These are phyloP conservation scores for Pelosia muscerda DNA, from an alignment of 2,888 invertebrate species.

Conservation along the genomic window DNA sequence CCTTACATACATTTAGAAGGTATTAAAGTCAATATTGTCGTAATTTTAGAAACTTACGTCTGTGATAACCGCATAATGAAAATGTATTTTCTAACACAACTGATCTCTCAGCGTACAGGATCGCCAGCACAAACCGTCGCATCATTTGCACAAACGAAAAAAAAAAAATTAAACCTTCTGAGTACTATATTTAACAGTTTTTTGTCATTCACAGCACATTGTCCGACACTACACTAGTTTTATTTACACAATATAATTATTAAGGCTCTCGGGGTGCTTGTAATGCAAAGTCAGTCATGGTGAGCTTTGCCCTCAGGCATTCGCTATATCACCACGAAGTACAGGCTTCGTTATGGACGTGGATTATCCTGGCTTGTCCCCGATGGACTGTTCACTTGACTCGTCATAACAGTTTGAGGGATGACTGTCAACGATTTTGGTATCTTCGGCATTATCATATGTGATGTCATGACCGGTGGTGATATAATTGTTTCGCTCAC, in stretches of 20 bases:
- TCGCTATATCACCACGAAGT: slow-evolving; percentile 71
- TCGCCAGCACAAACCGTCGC: slow-evolving; percentile 55
- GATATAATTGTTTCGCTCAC: slow-evolving; percentile 68
- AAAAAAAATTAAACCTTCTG: slow-evolving; percentile 59
- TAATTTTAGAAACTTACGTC: slow-evolving; percentile 11
- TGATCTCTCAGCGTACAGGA: slow-evolving; percentile 23
- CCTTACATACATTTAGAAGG: not conserved
- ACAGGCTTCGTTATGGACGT: slow-evolving; percentile 75
- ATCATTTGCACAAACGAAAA: slow-evolving; percentile 78
- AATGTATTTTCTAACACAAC: slow-evolving; percentile 29
- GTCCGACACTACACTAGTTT: slow-evolving; percentile 67
- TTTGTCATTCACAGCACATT: slow-evolving; percentile 73
- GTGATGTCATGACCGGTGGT: slow-evolving; percentile 64
- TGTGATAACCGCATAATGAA: slow-evolving; percentile 30
- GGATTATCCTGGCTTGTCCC: slow-evolving; percentile 41
- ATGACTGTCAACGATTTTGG: slow-evolving; percentile 94
- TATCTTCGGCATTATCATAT: slow-evolving; percentile 90
- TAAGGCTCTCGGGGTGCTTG: slow-evolving; percentile 80
- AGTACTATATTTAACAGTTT: slow-evolving; percentile 67
- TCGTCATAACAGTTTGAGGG: slow-evolving; percentile 84
- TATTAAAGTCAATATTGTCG: not conserved
- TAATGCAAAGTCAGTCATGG: slow-evolving; percentile 49
- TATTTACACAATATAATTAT: slow-evolving; percentile 81
- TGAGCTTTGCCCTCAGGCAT: slow-evolving; percentile 47
- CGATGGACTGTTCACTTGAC: slow-evolving; percentile 27